Conservation (phyloP, 1,140 invertebrate genomes). For the Drosophila ananassae region DNA sequence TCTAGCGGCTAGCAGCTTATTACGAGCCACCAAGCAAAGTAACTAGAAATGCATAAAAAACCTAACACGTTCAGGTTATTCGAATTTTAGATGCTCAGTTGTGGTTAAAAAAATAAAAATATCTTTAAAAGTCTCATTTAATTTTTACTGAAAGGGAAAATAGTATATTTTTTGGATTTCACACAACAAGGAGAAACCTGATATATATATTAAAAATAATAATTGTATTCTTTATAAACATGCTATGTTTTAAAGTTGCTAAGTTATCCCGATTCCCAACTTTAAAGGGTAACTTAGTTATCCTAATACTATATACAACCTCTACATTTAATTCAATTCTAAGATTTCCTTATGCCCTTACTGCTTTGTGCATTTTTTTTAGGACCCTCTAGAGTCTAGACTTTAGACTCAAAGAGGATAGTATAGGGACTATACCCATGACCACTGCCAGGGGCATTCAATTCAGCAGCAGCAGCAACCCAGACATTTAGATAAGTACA, state of each 20-base stretch:
- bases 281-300: too few species aligned
- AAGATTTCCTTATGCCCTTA: not conserved
- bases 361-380: too few species aligned
- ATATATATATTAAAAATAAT: too few species aligned
- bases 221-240: too few species aligned
- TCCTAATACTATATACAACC: too few species aligned
- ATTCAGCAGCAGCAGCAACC: constrained; percentile 39
- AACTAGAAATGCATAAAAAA: constrained; percentile 54
- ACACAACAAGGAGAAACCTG: too few species aligned
- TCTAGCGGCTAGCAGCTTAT: constrained; percentile 75
- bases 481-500: constrained; percentile 72
- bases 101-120: too few species aligned
- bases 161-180: too few species aligned
- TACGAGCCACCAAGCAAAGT: constrained; percentile 72
- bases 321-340: not conserved
- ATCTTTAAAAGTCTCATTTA: too few species aligned
- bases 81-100: constrained; percentile 2
- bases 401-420: not conserved
- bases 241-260: too few species aligned
- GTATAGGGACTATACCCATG: constrained; percentile 6
- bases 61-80: not conserved
- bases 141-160: too few species aligned
- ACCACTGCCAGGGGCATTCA: constrained; percentile 14
- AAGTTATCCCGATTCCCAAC: too few species aligned
- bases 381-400: not conserved